Evolutionary conservation across 2,113 vertebrate genomes (phyloP).

Genomic region (Todiramphus saurophagus): DNA sequence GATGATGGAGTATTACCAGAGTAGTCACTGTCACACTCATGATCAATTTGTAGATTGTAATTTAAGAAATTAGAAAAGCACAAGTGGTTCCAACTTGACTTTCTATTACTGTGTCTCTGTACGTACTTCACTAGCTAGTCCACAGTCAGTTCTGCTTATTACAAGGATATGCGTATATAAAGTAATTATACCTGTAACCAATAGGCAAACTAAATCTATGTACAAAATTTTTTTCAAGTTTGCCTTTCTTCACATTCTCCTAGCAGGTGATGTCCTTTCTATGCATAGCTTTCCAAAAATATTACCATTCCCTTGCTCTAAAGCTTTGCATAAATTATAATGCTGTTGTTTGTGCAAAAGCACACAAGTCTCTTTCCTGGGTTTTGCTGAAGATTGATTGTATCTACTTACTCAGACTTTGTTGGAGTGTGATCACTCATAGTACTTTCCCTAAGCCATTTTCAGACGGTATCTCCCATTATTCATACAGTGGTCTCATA

Average conservation of each 20-base stretch:
- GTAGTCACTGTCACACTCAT: background rate
- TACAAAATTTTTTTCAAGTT: background rate
- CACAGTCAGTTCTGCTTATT: background rate
- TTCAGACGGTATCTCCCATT: background rate
- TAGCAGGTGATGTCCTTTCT: background rate
- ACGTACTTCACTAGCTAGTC: background rate
- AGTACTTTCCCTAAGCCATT: background rate
- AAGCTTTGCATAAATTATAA: background rate
- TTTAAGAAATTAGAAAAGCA: background rate
- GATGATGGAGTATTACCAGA: background rate
- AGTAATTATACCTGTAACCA: background rate
- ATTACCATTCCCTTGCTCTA: background rate
- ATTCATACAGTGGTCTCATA: background rate
- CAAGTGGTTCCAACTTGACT: background rate
- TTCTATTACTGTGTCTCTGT: background rate
- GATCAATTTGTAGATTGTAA: background rate
- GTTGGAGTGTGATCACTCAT: background rate
- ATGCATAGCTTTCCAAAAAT: background rate
- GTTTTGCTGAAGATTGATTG: background rate
- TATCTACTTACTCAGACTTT: background rate
- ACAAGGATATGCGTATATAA: background rate
- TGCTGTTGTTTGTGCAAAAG: background rate
- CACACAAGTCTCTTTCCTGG: background rate
- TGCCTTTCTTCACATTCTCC: background rate
- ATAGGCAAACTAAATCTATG: background rate